These are phyloP conservation scores for Eira barbara DNA, from an alignment of 2,113 vertebrate species.

Conservation along the genomic window DNA sequence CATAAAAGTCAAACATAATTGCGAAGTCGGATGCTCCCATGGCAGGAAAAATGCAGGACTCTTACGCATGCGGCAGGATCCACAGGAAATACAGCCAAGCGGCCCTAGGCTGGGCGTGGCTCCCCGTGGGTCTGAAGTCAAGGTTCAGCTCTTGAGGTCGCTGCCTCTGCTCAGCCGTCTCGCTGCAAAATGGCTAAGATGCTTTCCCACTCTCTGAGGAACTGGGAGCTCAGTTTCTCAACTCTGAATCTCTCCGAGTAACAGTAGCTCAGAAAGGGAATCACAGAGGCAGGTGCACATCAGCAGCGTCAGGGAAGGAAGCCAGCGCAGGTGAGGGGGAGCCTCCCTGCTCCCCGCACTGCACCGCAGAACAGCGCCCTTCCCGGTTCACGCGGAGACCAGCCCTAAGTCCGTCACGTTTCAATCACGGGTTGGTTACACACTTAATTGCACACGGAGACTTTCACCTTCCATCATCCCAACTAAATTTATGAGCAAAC, in stretches of 20 bases:
- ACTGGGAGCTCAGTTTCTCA: background rate
- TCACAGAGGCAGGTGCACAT: background rate
- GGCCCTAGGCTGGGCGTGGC: background rate
- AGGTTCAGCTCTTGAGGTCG: background rate
- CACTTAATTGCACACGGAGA: background rate
- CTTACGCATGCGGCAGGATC: background rate
- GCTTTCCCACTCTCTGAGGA: background rate
- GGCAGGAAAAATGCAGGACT: background rate
- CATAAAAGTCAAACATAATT: constrained; percentile 44
- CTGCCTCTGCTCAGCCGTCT: background rate
- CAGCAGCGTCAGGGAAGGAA: background rate
- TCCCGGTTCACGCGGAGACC: background rate
- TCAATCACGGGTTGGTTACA: background rate
- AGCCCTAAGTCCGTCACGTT: background rate
- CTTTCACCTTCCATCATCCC: background rate
- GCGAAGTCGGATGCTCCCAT: background rate
- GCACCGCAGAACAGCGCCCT: background rate
- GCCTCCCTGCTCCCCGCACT: background rate
- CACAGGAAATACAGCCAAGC: background rate
- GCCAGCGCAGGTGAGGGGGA: background rate
- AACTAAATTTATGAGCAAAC: background rate
- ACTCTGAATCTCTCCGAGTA: background rate
- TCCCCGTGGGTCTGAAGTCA: background rate
- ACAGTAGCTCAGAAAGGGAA: background rate
- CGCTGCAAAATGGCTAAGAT: background rate